These are phyloP conservation scores for Tethea ocularis DNA, from an alignment of 2,888 invertebrate genomes.

Conservation along the genomic window DNA sequence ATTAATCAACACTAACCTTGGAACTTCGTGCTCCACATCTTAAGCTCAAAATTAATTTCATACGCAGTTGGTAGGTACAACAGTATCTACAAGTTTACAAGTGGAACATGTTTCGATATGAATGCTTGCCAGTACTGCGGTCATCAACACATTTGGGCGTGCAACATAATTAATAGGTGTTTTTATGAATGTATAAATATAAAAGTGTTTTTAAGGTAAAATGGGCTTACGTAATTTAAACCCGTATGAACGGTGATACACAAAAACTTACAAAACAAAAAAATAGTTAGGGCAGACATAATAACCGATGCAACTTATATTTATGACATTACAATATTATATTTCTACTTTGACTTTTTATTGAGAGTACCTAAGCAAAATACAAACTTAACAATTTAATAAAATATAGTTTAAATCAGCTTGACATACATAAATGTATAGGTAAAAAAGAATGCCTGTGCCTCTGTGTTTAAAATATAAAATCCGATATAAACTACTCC, in stretches of 20 bases:
- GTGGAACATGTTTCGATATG: constrained; percentile 1
- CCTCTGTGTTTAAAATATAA: background rate
- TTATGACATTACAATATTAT: background rate
- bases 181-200: background rate
- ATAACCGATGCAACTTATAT: background rate
- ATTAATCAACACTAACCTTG: constrained; percentile 67
- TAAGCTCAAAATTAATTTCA: constrained; percentile 54
- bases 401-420: no score
- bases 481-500: background rate
- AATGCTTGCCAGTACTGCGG: constrained; percentile 9
- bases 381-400: no score
- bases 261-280: background rate
- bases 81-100: constrained; percentile 2
- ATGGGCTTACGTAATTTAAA: no score
- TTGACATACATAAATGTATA: no score
- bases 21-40: constrained; percentile 55
- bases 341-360: no score
- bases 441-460: no score
- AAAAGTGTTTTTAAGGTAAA: constrained; percentile 48
- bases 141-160: background rate
- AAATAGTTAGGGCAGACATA: background rate
- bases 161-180: background rate
- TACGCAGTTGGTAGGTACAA: constrained; percentile 15
- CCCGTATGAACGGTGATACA: no score
- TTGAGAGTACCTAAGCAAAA: no score